Base-by-base conservation (phyloP, 1,140 invertebrate genomes). In the Stegodyphus mimosarum region DNA sequence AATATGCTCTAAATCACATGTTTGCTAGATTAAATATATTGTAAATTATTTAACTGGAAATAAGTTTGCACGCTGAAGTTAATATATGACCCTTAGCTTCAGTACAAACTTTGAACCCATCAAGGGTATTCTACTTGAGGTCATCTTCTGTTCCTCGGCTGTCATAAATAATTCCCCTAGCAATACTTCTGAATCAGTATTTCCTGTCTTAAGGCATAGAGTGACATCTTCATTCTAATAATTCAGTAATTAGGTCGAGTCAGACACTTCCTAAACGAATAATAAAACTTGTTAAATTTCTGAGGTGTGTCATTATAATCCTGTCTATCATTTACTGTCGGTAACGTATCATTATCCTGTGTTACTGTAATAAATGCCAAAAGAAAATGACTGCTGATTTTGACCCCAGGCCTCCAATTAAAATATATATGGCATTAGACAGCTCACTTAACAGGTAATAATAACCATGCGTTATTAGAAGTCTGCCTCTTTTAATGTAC, bases 241-340 rank as follows among this genome's bases (percentile, higher is more conserved):
- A 66, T 83, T 74, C 64, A 63, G 69, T 69, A 81, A 81, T 81
- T 81, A 71, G 7, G 33, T 33, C n/a, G 13, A 74, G 74, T 83
- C 80, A 83, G 49, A 64, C 18, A 60, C 13, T 63, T 63, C 33
- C 72, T 72, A 60, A 71, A 81, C 60, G 53, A 49, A 83, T 74
- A 83, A 83, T 73, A 74, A 66, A 71, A 48, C 50, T 74, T 7
- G 17, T 60, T 74, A 83, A 83, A 79, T 83, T 83, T 73, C 60
- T n/a, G 55, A 83, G 80, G 80, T 83, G 80, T 74, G 80, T 83
- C 70, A 83, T 83, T 83, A 74, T 48, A 66, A 66, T 6, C n/a
- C n/a, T 52, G 70, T 17, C 60, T 83, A 52, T 48, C 55, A 80
- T 80, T 73, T 83, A 6, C 49, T 9, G 49, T 33, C 52, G 7